Percentiles rank a stretch among this genome's conserved stretches.
Conservation (phyloP, 2,888 invertebrate species). For the Aphodius granarius region DNA sequence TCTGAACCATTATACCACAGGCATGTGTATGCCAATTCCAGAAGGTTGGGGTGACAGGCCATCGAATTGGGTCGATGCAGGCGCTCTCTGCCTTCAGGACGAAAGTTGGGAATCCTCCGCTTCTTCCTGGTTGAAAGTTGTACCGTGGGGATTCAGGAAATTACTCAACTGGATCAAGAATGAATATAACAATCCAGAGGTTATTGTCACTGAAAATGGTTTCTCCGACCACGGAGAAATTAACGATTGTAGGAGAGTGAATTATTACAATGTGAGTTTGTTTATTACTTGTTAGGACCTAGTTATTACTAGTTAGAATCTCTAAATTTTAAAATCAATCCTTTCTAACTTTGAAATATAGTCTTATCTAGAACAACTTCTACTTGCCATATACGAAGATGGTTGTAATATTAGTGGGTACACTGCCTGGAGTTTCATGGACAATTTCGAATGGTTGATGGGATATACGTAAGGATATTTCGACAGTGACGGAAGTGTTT, state of each 20-base stretch:
- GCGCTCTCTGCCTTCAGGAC: not conserved
- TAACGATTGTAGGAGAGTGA: slow-evolving; percentile 53
- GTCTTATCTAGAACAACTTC: slow-evolving; percentile 49
- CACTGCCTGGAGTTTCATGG: slow-evolving; percentile 19
- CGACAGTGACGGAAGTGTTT: not conserved
- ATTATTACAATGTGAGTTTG: slow-evolving; percentile 38
- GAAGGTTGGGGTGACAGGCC: slow-evolving; percentile 63
- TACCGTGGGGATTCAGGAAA: slow-evolving; percentile 67
- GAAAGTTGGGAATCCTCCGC: slow-evolving; percentile 11
- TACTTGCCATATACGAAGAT: slow-evolving; percentile 13
- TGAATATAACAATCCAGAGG: slow-evolving; percentile 60
- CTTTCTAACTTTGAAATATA: slow-evolving; percentile 41
- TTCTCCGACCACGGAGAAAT: slow-evolving; percentile 42
- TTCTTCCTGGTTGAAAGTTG: slow-evolving; percentile 42
- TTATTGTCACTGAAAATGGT: slow-evolving; percentile 66
- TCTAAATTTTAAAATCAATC: not conserved
- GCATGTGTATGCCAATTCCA: not conserved
- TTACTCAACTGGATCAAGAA: slow-evolving; percentile 63
- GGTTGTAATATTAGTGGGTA: slow-evolving; percentile 13
- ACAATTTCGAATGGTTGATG: slow-evolving; percentile 22
- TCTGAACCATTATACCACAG: slow-evolving; percentile 67
- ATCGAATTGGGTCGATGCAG: slow-evolving; percentile 38
- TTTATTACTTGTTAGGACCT: not conserved
- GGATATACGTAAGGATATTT: slow-evolving; percentile 16
- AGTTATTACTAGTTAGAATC: not conserved